Evolutionary conservation across 1,140 invertebrate genomes (phyloP), one percentile per base, ranked within the genome.

Genomic region (Stenopsyche tienmushanensis): DNA sequence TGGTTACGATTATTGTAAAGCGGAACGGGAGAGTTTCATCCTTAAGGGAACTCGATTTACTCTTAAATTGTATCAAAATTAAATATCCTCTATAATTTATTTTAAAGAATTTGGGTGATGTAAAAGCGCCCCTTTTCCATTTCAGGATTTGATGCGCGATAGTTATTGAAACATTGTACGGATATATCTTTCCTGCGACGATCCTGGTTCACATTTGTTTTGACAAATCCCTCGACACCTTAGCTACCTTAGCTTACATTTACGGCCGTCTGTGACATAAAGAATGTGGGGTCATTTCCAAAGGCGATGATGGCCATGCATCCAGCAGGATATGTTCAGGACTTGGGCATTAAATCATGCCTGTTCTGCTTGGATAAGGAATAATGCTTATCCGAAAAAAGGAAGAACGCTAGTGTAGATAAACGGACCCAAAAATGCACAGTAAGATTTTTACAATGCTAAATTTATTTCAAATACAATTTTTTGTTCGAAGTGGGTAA

Each of bases 261-360:
- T 69, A 66, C 23, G 42, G 64, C 44, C 52, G 42, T 60, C 44
- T 18, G 5, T 13, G 3, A 58, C 29, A 67, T 55, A 66, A 70
- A 60, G 50, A 59, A 70, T 70, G 55, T 64, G 57, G 65, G 69
- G 65, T 65, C 65, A 70, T 70, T 70, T 70, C 58, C 59, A 64
- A 58, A 58, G 65, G 65, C 62, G 69, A 70, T 70, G 69, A 70
- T 53, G 59, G 49, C 69, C 49, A 70, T 70, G 69, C 65, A 67
- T 67, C 53, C 54, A 59, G 26, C 17, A 23, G 50, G 54, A 58
- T 64, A 50, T 18, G n/a, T 45, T 57, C 39, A 13, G 25, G 50
- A 49, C 49, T 26, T 57, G n/a, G 10, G 44, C 47, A 21, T 65
- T 70, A 70, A 65, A 70, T 70, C 69, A 70, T 70, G 60, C 49